Evolutionary conservation across 2,888 invertebrate genomes (phyloP), one percentile per base, ranked within the genome.

Genomic region (Amblyteles armatorius): DNA sequence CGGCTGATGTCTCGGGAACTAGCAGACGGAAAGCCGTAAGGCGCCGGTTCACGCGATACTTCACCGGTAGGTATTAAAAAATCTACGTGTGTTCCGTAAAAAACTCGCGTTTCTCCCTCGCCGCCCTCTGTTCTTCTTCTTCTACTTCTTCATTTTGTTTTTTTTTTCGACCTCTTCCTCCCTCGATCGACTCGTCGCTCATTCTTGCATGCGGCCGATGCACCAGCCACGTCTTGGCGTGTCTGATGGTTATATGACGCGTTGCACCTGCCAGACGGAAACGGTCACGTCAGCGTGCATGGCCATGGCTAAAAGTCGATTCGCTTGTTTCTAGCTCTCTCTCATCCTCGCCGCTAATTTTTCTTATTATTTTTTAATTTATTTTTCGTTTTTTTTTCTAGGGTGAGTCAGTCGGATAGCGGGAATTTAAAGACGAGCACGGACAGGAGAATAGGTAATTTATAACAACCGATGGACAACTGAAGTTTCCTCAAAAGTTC

Each of bases 251-350:
- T 85, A 85, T 88, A 88, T 88, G 89, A 88, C 89, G 86, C 82
- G 88, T 83, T 87, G 87, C 89, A 89, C 89, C 89, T 89, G 89
- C 89, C 87, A 83, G 80, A 74, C 87, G 82, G 44, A 87, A 88
- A 86, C 78, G 86, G 87, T 87, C 87, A 85, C 86, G 87, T 87
- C 87, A 83, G 88, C 77, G 73, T 85, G 83, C 85, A 80, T 85
- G 85, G 80, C 83, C 68, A 63, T 7, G 29, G 33, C 26, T 33
- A 29, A 44, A n/a, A 79, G 82, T 83, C 83, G 63, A 77, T 85
- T 84, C 81, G 57, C 55, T 67, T 67, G 63, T 77, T 71, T 52
- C 84, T 73, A 73, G 69, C 40, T 57, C 68, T 44, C 29, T 26
- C 77, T 57, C 79, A 50, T 71, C 82, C 77, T 82, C 57, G 33